Percentiles rank a stretch among this genome's conserved stretches.
phyloP scores from a whole-genome alignment of 2,113 vertebrate genomes.

The Anser cygnoides region DNA sequence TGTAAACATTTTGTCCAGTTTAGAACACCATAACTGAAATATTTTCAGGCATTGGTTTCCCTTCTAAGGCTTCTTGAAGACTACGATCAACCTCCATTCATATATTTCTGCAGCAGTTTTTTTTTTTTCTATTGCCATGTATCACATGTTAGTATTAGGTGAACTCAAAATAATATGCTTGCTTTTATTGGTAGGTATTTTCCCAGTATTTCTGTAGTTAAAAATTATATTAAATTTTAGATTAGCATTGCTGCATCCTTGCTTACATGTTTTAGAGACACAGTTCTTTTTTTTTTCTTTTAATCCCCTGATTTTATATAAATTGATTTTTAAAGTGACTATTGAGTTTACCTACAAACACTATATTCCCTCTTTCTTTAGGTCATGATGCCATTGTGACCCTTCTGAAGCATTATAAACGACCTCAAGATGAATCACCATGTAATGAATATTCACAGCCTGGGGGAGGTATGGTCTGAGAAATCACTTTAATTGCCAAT shows the following conservation, averaged over 20 bases:
- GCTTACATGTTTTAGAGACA: not conserved
- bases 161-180: not conserved
- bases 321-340: not conserved
- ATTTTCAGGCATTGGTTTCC: not conserved
- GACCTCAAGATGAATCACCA: constrained; percentile 89
- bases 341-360: not conserved
- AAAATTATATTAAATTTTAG: not conserved
- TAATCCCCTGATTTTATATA: not conserved
- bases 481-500: not conserved
- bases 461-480: constrained; percentile 85
- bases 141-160: not conserved
- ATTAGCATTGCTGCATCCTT: fast-evolving
- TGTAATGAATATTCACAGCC: constrained; percentile 96
- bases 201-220: not conserved
- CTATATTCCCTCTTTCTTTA: constrained; percentile 28
- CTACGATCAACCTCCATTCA: not conserved
- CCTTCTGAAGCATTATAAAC: constrained; percentile 93
- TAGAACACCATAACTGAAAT: not conserved
- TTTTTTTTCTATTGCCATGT: not conserved
- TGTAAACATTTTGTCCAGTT: fast-evolving
- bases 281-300: not conserved
- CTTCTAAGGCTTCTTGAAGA: not conserved
- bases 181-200: not conserved
- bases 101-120: not conserved
- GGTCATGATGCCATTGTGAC: constrained; percentile 94